Percentiles rank a stretch among this genome's conserved stretches.
Conservation (phyloP, 2,888 invertebrate species). For the Phalera bucephala region DNA sequence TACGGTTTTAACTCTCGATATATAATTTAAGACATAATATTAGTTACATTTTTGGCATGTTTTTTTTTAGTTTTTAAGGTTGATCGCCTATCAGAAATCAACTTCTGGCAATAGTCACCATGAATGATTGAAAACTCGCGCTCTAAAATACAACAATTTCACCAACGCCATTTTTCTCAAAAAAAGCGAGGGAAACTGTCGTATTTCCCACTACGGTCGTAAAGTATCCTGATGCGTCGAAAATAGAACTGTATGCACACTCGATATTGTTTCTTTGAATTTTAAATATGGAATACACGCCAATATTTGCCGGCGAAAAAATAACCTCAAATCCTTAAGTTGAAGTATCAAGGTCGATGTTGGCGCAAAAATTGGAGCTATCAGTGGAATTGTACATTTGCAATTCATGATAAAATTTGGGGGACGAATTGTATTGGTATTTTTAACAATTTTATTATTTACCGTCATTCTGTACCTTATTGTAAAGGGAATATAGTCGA, state of each 20-base stretch:
- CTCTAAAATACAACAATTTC: too few relatives aligned
- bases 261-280: constrained; percentile 80
- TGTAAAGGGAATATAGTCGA: constrained; percentile 9
- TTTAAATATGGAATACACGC: constrained; percentile 55
- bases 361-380: constrained; percentile 29
- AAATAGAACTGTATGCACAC: constrained; percentile 67
- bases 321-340: constrained; percentile 34
- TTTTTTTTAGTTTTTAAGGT: too few relatives aligned
- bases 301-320: constrained; percentile 26
- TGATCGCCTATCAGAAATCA: too few relatives aligned
- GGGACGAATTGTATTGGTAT: constrained; percentile 49
- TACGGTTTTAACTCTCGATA: too few relatives aligned
- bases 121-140: too few relatives aligned
- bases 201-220: constrained; percentile 72
- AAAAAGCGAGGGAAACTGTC: constrained; percentile 58
- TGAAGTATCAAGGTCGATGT: constrained; percentile 35
- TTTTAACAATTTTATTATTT: constrained; percentile 34
- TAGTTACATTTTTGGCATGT: too few relatives aligned
- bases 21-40: too few relatives aligned
- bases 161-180: constrained; percentile 49
- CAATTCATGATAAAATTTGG: constrained; percentile 45
- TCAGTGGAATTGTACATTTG: constrained; percentile 29
- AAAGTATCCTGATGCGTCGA: constrained; percentile 64
- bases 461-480: constrained; percentile 19
- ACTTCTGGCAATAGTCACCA: too few relatives aligned